Evolutionary conservation across 1,140 invertebrate genomes (phyloP).

Genomic region (Papilio helenus): DNA sequence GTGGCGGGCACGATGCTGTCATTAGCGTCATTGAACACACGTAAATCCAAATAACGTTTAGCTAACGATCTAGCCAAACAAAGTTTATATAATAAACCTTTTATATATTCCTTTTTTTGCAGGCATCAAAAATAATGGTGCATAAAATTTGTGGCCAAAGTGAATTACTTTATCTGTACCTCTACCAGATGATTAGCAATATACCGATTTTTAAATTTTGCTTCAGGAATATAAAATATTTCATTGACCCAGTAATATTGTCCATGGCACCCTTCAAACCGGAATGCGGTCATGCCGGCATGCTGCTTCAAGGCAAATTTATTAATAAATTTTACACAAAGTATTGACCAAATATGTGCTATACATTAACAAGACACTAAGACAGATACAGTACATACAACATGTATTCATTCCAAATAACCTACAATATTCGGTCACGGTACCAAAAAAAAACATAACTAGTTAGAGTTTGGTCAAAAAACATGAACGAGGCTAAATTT

Average conservation of each 20-base stretch:
- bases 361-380: background rate
- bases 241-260: constrained; percentile 9
- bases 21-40: constrained; percentile 41
- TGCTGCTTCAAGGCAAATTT: background rate
- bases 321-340: constrained; percentile 17
- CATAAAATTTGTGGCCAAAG: background rate
- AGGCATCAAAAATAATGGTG: background rate
- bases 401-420: background rate
- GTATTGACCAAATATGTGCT: background rate
- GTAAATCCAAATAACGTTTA: constrained; percentile 25
- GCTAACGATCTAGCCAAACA: constrained; percentile 15
- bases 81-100: background rate
- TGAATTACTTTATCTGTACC: background rate
- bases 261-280: background rate
- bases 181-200: background rate
- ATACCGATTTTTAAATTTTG: background rate
- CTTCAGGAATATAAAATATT: constrained; percentile 2
- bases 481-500: background rate
- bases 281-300: background rate
- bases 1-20: constrained; percentile 40
- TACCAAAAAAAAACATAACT: background rate
- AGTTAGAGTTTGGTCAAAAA: background rate
- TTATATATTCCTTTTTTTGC: background rate
- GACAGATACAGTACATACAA: background rate
- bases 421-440: background rate